Percentiles rank a stretch among this genome's conserved stretches.
These are phyloP conservation scores for Catostomus latipinnis DNA, from an alignment of 2,797 vertebrate genomes.

Conservation along the genomic window DNA sequence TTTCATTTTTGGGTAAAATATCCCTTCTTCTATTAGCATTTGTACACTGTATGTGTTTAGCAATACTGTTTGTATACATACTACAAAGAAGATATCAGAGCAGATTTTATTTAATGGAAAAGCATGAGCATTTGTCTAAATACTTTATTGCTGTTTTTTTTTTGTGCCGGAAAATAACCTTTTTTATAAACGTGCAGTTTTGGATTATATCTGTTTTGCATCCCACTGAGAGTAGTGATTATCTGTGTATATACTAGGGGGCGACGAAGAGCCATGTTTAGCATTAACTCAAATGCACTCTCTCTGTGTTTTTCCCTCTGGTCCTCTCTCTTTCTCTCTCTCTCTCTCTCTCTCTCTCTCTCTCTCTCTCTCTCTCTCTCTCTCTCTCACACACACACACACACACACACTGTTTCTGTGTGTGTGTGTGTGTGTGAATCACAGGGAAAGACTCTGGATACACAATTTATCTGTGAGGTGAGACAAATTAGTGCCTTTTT, in stretches of 20 bases:
- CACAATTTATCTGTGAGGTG: slow-evolving; percentile 70
- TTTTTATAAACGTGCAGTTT: background rate
- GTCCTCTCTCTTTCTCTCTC: slow-evolving; percentile 25
- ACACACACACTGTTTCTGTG: slow-evolving; percentile 18
- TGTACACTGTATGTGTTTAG: too few species aligned
- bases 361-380: slow-evolving; percentile 18
- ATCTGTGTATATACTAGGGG: slow-evolving; percentile 64
- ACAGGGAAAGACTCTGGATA: slow-evolving; percentile 56
- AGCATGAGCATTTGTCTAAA: background rate
- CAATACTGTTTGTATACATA: background rate
- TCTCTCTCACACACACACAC: slow-evolving; percentile 17
- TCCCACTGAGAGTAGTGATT: background rate
- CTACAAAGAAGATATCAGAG: background rate
- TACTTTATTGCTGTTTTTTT: background rate
- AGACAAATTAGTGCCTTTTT: slow-evolving; percentile 77
- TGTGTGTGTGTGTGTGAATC: background rate
- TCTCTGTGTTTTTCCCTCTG: slow-evolving; percentile 28
- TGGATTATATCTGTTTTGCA: background rate
- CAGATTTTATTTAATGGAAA: background rate
- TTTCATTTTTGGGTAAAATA: too few species aligned
- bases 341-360: slow-evolving; percentile 10
- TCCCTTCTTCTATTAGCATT: too few species aligned
- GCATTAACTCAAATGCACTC: background rate
- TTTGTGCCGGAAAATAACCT: background rate
- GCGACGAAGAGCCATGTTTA: slow-evolving; percentile 65